Base-by-base conservation (phyloP, 2,888 invertebrate genomes). In the Patella ulyssiponensis region DNA sequence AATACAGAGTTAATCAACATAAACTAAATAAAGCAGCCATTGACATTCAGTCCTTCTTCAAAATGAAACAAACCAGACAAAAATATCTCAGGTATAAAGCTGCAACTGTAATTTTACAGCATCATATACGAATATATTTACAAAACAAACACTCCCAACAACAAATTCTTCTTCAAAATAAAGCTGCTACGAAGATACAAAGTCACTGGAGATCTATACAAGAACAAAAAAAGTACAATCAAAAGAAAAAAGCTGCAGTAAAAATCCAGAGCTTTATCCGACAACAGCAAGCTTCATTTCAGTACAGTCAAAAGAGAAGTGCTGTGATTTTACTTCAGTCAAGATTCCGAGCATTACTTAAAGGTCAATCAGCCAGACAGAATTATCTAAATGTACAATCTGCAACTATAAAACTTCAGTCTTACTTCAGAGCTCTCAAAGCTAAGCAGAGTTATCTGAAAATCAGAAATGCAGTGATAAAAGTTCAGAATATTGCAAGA, bases 381-480 rank as follows among this genome's bases (percentile, higher is more conserved):
- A n/a, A 75, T 52, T 77, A 77, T 33, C 56, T 56, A 53, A 53
- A 64, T 15, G 64, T 75, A 33, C 73, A 73, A 15, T 58, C 79
- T 52, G 86, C 86, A 15, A 79, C 79, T 12, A 71, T 87, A 20
- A 83, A 82, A 3, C 76, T 88, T 52, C 88, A 88, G 80, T 78
- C 83, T 73, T 44, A 12, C 9, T 75, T 76, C 12, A 73, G 82
- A 71, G 76, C 79, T 51, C 76, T 76, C 70, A 20, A 44, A 73
- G 75, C 51, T 17, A 77, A 76, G n/a, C 73, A 70, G 54, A 56
- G 44, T 4, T 81, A 75, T 53, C 70, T n/a, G 69, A 76, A 23
- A 70, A n/a, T 78, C 12, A 78, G 74, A 52, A 17, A 58, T 23
- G 80, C 82, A 74, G 83, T 78, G 20, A 71, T 82, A 14, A 54